Percentiles rank a stretch among this genome's conserved stretches.
phyloP scores from a whole-genome alignment of 1,140 invertebrate genomes.

The Plectrocnemia conspersa region DNA sequence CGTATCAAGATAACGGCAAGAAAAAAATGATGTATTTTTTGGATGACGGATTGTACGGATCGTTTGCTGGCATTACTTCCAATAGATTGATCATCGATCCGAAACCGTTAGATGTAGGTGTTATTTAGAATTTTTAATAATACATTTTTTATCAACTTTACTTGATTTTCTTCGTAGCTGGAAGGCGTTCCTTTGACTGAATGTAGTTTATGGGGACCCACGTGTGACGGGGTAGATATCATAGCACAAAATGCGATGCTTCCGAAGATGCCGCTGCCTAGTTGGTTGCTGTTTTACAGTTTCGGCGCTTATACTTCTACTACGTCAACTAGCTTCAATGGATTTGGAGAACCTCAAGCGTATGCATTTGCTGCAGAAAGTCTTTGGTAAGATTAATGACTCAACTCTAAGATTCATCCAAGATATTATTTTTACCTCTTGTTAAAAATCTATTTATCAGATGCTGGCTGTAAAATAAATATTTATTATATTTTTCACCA shows the following conservation, averaged over 20 bases:
- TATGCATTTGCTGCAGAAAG: slow-evolving; percentile 35
- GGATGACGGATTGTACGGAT: slow-evolving; percentile 97
- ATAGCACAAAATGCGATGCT: slow-evolving; percentile 65
- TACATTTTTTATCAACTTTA: not conserved
- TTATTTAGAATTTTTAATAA: no score
- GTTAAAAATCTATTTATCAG: slow-evolving; percentile 1
- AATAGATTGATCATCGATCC: slow-evolving; percentile 82
- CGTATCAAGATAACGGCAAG: not conserved
- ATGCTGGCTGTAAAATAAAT: not conserved
- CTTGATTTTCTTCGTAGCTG: slow-evolving; percentile 37
- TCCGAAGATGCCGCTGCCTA: slow-evolving; percentile 72
- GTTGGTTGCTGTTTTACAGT: slow-evolving; percentile 82
- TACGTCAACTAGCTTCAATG: slow-evolving; percentile 86
- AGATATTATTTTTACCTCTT: not conserved
- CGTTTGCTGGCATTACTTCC: slow-evolving; percentile 93
- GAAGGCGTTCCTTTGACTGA: slow-evolving; percentile 25
- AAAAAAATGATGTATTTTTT: slow-evolving; percentile 87
- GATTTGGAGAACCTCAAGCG: slow-evolving; percentile 60
- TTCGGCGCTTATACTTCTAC: slow-evolving; percentile 94
- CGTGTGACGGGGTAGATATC: slow-evolving; percentile 89
- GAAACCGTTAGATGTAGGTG: slow-evolving; percentile 58
- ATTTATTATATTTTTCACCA: no score
- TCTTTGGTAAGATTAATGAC: slow-evolving; percentile 36
- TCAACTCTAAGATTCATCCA: not conserved
- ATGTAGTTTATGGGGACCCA: slow-evolving; percentile 86